Base-by-base conservation (phyloP, 2,888 invertebrate species). In the Carpatolechia fugitivella region DNA sequence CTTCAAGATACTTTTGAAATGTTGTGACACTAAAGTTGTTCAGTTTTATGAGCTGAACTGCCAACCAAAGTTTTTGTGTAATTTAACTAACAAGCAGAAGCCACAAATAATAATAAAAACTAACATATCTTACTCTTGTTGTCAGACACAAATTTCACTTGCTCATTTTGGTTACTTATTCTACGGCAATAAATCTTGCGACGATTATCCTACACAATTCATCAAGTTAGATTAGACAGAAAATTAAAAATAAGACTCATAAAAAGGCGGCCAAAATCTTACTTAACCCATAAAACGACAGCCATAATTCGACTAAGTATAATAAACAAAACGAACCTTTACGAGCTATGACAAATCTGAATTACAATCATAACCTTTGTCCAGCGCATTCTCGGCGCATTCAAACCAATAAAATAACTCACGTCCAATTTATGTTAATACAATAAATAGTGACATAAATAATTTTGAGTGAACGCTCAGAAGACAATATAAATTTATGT, bases 341-440 rank as follows among this genome's bases (percentile, higher is more conserved):
- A 89, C 82, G 85, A 85, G 79, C 83, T 82, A 85, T 82, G 86
- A 87, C 86, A 83, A 87, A 84, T 85, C 82, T 75, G 80, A 85
- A 79, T 82, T 79, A 86, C 85, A 78, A 82, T 82, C 82, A 82
- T 85, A 85, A 85, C 80, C 85, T 84, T 83, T 84, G 81, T 83
- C 78, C 82, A 75, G 65, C 74, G 82, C 76, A 74, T 80, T 80
- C 82, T 78, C 80, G 74, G 70, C 74, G 83, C 84, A 82, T 82
- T 87, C 76, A 70, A 77, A 67, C 76, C 76, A 85, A 84, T 90
- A 88, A 90, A 89, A 90, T 90, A 89, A 90, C 84, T 89, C 89
- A 89, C 76, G 89, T 85, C 84, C 88, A 90, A 89, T 89, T 90
- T 89, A 90, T 90, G 88, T 89, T 90, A 89, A 88, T 90, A 87